Percentiles rank a stretch among this genome's conserved stretches.
Conservation (phyloP, 2,113 vertebrate genomes). For the Xiphias gladius region DNA sequence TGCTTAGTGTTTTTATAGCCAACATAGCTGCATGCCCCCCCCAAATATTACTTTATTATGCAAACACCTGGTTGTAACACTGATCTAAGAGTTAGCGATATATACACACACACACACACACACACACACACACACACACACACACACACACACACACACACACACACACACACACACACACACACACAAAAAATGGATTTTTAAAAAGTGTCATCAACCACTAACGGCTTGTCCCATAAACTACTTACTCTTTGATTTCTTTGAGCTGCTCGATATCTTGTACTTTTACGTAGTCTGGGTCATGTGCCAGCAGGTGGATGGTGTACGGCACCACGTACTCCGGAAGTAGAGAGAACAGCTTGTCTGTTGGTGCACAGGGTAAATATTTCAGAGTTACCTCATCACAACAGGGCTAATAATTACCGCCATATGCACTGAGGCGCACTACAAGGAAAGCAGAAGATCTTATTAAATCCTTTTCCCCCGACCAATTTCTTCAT, state of each 20-base stretch:
- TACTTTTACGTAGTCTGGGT: conserved; percentile 98
- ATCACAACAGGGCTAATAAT: not conserved
- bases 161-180: no score
- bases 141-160: no score
- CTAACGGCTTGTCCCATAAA: not conserved
- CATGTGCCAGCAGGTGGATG: conserved; percentile 97
- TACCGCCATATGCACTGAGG: not conserved
- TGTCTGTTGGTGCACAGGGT: conserved; percentile 85
- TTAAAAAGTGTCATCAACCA: no score
- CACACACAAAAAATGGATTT: no score
- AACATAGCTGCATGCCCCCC: no score
- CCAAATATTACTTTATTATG: not conserved
- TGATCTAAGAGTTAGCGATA: no score
- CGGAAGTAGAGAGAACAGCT: conserved; percentile 95
- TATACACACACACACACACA: no score
- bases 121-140: no score
- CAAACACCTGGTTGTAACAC: not conserved
- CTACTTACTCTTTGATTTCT: conserved; percentile 98
- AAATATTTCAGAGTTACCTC: conserved; percentile 5
- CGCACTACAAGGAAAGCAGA: not conserved
- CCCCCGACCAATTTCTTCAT: not conserved
- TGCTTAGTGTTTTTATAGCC: not conserved
- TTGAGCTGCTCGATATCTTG: conserved; percentile 99
- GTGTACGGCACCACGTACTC: conserved; percentile 99
- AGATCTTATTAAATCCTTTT: not conserved